phyloP scores from a whole-genome alignment of 2,797 vertebrate genomes.

The Gymnothorax javanicus region DNA sequence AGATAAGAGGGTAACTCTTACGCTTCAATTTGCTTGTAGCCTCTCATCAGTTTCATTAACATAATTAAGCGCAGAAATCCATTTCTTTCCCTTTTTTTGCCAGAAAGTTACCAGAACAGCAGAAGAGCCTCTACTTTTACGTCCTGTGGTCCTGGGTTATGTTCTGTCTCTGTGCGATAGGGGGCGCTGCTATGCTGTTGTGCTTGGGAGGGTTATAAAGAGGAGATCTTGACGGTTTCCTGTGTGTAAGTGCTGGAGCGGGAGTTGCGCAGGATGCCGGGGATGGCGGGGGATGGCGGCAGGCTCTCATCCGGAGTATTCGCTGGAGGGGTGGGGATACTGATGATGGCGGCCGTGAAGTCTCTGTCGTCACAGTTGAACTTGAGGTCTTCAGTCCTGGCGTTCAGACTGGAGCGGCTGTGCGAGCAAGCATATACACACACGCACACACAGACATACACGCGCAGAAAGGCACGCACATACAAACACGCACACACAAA shows the following conservation, averaged over 20 bases:
- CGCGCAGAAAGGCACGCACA: not conserved
- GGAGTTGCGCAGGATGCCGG: conserved; percentile 80
- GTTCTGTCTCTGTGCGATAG: conserved; percentile 43
- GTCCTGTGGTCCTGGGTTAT: conserved; percentile 1
- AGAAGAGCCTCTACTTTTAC: not conserved
- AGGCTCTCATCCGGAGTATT: conserved; percentile 86
- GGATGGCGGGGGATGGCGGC: conserved; percentile 74
- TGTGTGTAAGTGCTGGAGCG: conserved; percentile 76
- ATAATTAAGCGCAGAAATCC: not conserved
- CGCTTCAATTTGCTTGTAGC: conserved; percentile 17
- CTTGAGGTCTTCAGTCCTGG: conserved; percentile 78
- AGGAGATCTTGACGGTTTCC: conserved; percentile 85
- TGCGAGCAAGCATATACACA: not conserved
- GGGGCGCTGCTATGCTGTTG: conserved; percentile 36
- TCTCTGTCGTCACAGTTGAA: conserved; percentile 84
- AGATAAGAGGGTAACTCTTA: not conserved
- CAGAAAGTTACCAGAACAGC: conserved; percentile 28
- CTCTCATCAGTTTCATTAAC: not conserved
- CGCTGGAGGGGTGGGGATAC: conserved; percentile 87
- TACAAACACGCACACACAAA: conserved; percentile 26
- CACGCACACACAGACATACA: conserved; percentile 17
- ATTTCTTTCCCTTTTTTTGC: conserved; percentile 2
- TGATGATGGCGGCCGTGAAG: conserved; percentile 88
- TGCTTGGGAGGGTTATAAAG: conserved; percentile 74
- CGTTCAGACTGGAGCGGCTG: conserved; percentile 88